phyloP scores from a whole-genome alignment of 2,888 invertebrate species.

The Yponomeuta cagnagella region DNA sequence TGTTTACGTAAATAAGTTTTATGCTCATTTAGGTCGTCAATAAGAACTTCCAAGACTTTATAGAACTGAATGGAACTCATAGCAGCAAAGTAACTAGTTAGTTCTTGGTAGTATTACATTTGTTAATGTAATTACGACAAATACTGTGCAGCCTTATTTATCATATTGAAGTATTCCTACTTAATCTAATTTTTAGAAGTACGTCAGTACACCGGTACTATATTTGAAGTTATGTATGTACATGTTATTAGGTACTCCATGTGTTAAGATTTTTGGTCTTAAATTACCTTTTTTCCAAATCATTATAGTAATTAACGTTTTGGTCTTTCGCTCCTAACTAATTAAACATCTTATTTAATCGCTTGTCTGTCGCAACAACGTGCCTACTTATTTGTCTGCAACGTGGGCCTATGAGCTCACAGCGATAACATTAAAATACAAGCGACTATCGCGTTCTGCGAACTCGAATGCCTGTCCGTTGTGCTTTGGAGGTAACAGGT shows the following conservation, averaged over 20 bases:
- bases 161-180: background rate
- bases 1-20: background rate
- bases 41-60: background rate
- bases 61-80: too few species aligned
- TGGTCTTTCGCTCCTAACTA: too few species aligned
- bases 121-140: background rate
- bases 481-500: slow-evolving; percentile 58
- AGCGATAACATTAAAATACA: slow-evolving; percentile 71
- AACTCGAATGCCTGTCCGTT: slow-evolving; percentile 43
- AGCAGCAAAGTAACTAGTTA: too few species aligned
- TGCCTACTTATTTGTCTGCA: slow-evolving; percentile 46
- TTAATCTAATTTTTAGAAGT: too few species aligned
- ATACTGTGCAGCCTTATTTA: background rate
- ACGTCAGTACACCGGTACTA: too few species aligned
- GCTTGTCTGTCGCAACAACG: background rate
- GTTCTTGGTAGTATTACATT: too few species aligned
- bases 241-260: too few species aligned
- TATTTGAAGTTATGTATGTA: too few species aligned
- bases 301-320: too few species aligned
- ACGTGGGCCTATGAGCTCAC: slow-evolving; percentile 38
- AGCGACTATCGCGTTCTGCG: slow-evolving; percentile 67
- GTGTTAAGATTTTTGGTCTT: too few species aligned
- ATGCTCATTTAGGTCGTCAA: background rate
- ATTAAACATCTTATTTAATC: too few species aligned
- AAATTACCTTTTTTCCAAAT: too few species aligned